These are phyloP conservation scores for Neolamprologus sp. DNA, from an alignment of 2,113 vertebrate species.

Conservation along the genomic window DNA sequence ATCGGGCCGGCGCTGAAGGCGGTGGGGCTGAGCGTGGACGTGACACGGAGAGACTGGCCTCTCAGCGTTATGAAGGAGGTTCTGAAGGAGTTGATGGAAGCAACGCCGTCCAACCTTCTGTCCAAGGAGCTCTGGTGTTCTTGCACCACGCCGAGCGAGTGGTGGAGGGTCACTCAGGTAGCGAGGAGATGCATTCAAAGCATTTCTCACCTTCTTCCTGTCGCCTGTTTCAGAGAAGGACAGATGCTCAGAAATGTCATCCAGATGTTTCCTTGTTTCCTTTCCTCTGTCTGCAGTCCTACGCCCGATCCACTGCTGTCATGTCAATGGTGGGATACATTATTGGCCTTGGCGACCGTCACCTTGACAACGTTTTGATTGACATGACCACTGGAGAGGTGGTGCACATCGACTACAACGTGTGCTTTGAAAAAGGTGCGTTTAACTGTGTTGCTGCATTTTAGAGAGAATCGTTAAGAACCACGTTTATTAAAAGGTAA, in stretches of 20 bases:
- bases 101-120: constrained; percentile 90
- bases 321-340: constrained; percentile 99
- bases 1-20: constrained; percentile 92
- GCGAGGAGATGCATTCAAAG: not conserved
- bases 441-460: not conserved
- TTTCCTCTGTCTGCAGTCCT: constrained; percentile 73
- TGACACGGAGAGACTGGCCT: constrained; percentile 94
- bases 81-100: constrained; percentile 92
- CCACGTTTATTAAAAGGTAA: not conserved
- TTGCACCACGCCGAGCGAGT: constrained; percentile 91
- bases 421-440: constrained; percentile 97
- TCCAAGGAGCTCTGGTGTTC: constrained; percentile 98
- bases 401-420: constrained; percentile 99
- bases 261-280: not conserved
- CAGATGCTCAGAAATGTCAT: not conserved
- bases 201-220: rapidly evolving
- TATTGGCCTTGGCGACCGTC: constrained; percentile 95
- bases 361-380: constrained; percentile 97
- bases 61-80: constrained; percentile 94
- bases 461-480: not conserved
- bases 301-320: constrained; percentile 95
- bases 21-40: constrained; percentile 88
- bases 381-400: constrained; percentile 99
- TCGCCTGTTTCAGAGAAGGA: not conserved
- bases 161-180: constrained; percentile 99